Evolutionary conservation across 2,888 invertebrate genomes (phyloP).

Genomic region (Argyra leucocephala): DNA sequence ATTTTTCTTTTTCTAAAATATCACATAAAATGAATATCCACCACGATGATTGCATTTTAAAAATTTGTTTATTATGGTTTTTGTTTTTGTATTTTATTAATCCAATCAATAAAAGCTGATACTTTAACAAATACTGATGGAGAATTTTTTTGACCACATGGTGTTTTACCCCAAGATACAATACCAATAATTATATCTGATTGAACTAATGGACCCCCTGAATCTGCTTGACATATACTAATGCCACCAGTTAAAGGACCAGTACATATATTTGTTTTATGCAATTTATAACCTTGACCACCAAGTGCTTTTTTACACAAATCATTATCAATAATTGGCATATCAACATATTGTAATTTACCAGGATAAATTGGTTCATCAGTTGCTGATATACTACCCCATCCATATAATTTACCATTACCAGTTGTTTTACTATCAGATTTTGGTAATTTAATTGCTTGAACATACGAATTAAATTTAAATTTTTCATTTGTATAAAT

Average conservation of each 20-base stretch:
- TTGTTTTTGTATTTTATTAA: constrained; percentile 23
- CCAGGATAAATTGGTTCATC: constrained; percentile 35
- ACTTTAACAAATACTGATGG: constrained; percentile 47
- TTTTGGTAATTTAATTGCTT: constrained; percentile 34
- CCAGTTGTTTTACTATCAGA: constrained; percentile 32
- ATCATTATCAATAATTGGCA: constrained; percentile 35
- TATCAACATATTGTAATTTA: constrained; percentile 33
- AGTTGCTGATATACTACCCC: constrained; percentile 41
- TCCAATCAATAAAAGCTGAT: constrained; percentile 44
- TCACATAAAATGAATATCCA: too few relatives aligned
- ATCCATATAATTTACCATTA: constrained; percentile 37
- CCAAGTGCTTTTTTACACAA: constrained; percentile 36
- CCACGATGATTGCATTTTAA: too few relatives aligned
- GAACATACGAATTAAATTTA: constrained; percentile 32
- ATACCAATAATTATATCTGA: constrained; percentile 41
- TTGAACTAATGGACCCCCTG: constrained; percentile 40
- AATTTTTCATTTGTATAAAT: constrained; percentile 36
- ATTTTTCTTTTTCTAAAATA: too few relatives aligned
- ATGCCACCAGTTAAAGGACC: constrained; percentile 39
- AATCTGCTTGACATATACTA: constrained; percentile 39
- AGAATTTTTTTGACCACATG: constrained; percentile 41
- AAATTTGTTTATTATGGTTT: not conserved
- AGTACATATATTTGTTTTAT: constrained; percentile 40
- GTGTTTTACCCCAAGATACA: constrained; percentile 47
- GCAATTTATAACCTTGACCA: constrained; percentile 32